phyloP scores from a whole-genome alignment of 1,140 invertebrate species.

The Diabrotica virgifera region DNA sequence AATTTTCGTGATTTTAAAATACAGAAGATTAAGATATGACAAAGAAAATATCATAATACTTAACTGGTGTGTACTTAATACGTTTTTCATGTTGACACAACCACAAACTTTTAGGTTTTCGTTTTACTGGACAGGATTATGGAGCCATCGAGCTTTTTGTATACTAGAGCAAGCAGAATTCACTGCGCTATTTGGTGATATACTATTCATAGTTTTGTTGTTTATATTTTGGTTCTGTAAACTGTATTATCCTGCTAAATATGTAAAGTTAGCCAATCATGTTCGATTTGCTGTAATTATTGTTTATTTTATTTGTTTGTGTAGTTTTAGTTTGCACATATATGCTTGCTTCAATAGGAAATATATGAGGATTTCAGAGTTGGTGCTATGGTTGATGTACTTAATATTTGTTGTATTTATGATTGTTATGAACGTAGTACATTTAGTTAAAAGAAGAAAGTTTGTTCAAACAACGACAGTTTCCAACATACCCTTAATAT shows the following conservation, averaged over 20 bases:
- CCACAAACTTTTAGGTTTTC: constrained; percentile 17
- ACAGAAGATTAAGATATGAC: constrained; percentile 21
- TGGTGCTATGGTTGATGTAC: background rate
- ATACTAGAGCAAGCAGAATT: constrained; percentile 12
- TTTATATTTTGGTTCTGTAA: constrained; percentile 19
- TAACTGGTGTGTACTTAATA: constrained; percentile 18
- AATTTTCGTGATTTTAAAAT: constrained; percentile 25
- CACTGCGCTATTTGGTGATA: constrained; percentile 3
- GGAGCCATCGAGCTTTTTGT: constrained; percentile 14
- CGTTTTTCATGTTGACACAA: constrained; percentile 6
- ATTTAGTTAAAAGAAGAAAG: constrained; percentile 15
- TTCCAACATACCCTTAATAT: background rate
- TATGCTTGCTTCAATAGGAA: background rate
- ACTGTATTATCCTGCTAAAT: constrained; percentile 17
- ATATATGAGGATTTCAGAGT: background rate
- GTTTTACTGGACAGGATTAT: background rate
- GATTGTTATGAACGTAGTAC: constrained; percentile 24
- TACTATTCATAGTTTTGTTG: constrained; percentile 14
- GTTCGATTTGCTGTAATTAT: constrained; percentile 7
- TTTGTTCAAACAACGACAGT: background rate
- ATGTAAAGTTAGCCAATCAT: constrained; percentile 10
- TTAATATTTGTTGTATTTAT: constrained; percentile 17
- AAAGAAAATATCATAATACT: constrained; percentile 22
- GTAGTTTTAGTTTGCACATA: background rate
- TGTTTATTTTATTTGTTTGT: constrained; percentile 5